Conservation (phyloP, 2,113 vertebrate genomes). For the Saccopteryx bilineata region DNA sequence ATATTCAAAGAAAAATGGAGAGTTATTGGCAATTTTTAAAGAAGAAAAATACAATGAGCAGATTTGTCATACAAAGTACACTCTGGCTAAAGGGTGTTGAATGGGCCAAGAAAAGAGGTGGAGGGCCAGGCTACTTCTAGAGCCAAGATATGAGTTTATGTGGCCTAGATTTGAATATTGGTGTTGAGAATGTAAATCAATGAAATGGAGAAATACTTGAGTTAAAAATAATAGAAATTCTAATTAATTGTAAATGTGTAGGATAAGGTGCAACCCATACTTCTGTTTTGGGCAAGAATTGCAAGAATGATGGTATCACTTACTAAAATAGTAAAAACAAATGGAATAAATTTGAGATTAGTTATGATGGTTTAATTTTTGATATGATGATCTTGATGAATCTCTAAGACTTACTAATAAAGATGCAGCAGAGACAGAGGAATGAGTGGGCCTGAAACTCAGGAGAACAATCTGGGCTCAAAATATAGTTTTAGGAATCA, state of each 20-base stretch:
- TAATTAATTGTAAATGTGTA: neutral
- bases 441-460: neutral
- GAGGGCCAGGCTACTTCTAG: neutral
- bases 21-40: neutral
- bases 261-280: neutral
- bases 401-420: neutral
- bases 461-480: neutral
- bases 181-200: neutral
- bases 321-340: neutral
- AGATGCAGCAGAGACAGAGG: neutral
- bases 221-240: neutral
- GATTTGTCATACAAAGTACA: neutral
- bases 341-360: neutral
- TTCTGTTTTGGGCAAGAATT: neutral
- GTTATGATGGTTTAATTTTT: neutral
- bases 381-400: neutral
- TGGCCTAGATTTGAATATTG: neutral
- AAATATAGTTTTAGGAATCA: neutral
- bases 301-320: constrained; percentile 23
- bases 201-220: neutral
- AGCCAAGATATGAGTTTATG: neutral
- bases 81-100: neutral
- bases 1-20: constrained; percentile 2
- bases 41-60: neutral
- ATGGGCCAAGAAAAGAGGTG: neutral